Evolutionary conservation across 2,888 invertebrate species (phyloP).

Genomic region (Hirtodrosophila confusa): DNA sequence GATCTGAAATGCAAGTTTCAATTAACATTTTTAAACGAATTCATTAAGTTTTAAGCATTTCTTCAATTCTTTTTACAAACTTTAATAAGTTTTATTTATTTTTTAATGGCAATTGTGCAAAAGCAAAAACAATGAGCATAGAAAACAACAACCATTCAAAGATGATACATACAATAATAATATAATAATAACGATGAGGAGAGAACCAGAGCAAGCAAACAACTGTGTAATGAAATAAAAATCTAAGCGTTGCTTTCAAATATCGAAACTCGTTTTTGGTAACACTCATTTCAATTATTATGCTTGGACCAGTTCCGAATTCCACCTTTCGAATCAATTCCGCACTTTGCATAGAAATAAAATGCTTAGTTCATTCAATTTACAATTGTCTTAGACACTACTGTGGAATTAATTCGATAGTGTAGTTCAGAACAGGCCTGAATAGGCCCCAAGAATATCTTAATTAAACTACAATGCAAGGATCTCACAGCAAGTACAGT

Average conservation of each 20-base stretch:
- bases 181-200: conserved; percentile 20
- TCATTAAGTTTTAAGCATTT: conserved; percentile 44
- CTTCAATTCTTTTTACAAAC: conserved; percentile 39
- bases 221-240: conserved; percentile 72
- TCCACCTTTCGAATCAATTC: too few relatives aligned
- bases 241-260: conserved; percentile 71
- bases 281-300: conserved; percentile 5
- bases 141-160: conserved; percentile 32
- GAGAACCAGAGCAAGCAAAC: conserved; percentile 42
- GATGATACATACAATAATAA: conserved; percentile 21
- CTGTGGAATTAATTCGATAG: too few relatives aligned
- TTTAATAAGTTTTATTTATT: conserved; percentile 70
- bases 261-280: conserved; percentile 45
- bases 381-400: too few relatives aligned
- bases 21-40: conserved; percentile 34
- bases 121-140: conserved; percentile 31
- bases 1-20: conserved; percentile 5
- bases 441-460: not conserved
- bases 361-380: too few relatives aligned
- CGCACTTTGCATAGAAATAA: too few relatives aligned
- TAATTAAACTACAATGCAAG: conserved; percentile 40
- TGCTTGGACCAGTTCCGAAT: too few relatives aligned
- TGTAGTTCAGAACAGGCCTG: too few relatives aligned
- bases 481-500: conserved; percentile 63
- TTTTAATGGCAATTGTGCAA: conserved; percentile 61